Conservation (phyloP, 2,888 invertebrate genomes). For the Hemithea aestivaria region DNA sequence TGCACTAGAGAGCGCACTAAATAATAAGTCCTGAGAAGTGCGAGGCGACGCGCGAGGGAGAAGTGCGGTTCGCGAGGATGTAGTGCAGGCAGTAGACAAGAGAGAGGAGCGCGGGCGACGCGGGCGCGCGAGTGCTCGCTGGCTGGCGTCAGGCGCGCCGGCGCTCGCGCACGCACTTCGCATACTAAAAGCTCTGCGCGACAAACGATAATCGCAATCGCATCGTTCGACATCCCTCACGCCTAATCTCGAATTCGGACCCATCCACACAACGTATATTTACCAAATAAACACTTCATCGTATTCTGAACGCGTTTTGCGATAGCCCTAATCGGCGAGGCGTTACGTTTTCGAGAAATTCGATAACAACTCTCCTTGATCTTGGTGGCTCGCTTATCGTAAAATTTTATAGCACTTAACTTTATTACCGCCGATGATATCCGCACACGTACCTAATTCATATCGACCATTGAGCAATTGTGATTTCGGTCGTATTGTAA, state of each 20-base stretch:
- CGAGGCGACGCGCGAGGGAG: conserved; percentile 34
- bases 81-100: conserved; percentile 42
- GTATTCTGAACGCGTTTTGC: conserved; percentile 46
- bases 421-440: conserved; percentile 15
- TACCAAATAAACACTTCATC: conserved; percentile 56
- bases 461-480: conserved; percentile 15
- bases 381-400: conserved; percentile 19
- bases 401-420: conserved; percentile 17
- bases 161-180: conserved; percentile 67
- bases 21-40: conserved; percentile 53
- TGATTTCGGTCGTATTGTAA: conserved; percentile 15
- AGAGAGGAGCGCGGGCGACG: conserved; percentile 40
- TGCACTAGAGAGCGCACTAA: conserved; percentile 60
- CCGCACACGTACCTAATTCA: conserved; percentile 2
- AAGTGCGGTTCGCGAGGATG: conserved; percentile 51
- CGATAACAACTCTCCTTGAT: conserved; percentile 37
- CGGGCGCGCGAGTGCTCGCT: conserved; percentile 30
- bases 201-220: conserved; percentile 61
- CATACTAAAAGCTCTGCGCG: conserved; percentile 69
- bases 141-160: conserved; percentile 61
- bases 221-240: conserved; percentile 44
- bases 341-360: conserved; percentile 46
- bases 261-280: conserved; percentile 61
- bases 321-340: conserved; percentile 51
- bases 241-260: conserved; percentile 60